Base-by-base conservation (phyloP, 2,797 vertebrate species). In the Melanotaenia parkinsoni region DNA sequence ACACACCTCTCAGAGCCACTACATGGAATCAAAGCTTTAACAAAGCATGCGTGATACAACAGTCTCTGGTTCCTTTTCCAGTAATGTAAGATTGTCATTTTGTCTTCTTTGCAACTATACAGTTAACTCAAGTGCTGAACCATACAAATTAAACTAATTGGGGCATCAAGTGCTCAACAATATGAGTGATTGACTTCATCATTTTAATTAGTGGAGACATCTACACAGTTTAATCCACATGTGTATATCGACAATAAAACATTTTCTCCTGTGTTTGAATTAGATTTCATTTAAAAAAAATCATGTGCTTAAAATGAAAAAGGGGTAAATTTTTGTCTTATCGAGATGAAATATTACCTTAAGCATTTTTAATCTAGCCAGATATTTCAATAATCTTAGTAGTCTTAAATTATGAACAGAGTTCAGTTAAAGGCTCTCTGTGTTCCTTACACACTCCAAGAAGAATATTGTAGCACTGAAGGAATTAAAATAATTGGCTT, bases 401-500 rank as follows among this genome's bases (percentile, higher is more conserved):
- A 66, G 14, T 61, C 7, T 58, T 56, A 10, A 53, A 53, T 28
- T 45, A 32, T 43, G 28, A 22, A 35, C 3, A 14, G 14, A 12
- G 6, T 73, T 71, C 33, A 26, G 54, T 61, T 72, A 71, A 43
- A 28, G 70, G 22, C 51, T 80, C 35, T 16, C 1, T 63, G 3
- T 74, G 33, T 37, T 66, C n/a, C 6, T 24, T 10, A 53, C 22
- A 32, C 64, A 47, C 35, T 54, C 24, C 51, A 24, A 73, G 60
- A 70, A 30, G 56, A 76, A 32, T 66, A 66, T 71, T 72, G 57
- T 40, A 57, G 30, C 24, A 66, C 32, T 72, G 58, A 74, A 72
- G 58, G 77, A 79, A 80, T 88, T 80, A 74, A 18, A 86, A 81
- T 80, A 74, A 86, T 78, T 83, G 79, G 32, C 40, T 16, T 37